Percentiles rank a stretch among this genome's conserved stretches.
Conservation (phyloP, 2,888 invertebrate species). For the Eupithecia inturbata region DNA sequence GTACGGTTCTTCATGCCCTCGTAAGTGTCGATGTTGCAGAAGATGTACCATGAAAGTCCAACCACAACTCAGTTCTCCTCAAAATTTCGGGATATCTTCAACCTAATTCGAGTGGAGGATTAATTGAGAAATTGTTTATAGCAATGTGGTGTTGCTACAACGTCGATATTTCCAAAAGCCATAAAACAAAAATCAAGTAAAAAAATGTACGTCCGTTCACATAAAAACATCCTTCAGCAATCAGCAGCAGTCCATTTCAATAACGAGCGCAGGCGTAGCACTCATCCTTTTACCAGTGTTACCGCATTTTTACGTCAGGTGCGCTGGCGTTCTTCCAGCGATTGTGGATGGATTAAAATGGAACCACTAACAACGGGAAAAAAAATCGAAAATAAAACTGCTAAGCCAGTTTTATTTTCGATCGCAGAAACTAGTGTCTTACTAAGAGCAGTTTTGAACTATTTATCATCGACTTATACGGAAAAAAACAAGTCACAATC, state of each 20-base stretch:
- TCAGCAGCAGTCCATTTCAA: constrained; percentile 1
- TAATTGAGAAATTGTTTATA: too few species aligned
- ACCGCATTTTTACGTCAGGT: neutral
- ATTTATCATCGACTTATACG: neutral
- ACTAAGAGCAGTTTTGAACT: neutral
- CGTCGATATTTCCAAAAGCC: too few species aligned
- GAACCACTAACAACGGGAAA: neutral
- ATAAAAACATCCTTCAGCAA: neutral
- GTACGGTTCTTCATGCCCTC: too few species aligned
- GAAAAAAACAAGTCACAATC: neutral
- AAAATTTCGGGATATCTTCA: neutral
- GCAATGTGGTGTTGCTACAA: too few species aligned
- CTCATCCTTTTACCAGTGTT: constrained; percentile 25
- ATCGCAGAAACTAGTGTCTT: neutral
- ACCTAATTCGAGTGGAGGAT: too few species aligned
- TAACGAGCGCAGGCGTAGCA: constrained; percentile 12
- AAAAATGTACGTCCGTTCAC: neutral
- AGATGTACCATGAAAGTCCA: too few species aligned
- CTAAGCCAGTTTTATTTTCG: neutral
- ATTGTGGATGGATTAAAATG: constrained; percentile 7
- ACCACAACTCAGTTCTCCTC: neutral
- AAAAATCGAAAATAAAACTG: neutral
- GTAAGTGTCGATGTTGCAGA: too few species aligned
- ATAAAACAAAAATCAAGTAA: neutral
- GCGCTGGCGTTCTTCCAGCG: constrained; percentile 38